Evolutionary conservation across 1,140 invertebrate species (phyloP).

Genomic region (Drosophila ficusphila): DNA sequence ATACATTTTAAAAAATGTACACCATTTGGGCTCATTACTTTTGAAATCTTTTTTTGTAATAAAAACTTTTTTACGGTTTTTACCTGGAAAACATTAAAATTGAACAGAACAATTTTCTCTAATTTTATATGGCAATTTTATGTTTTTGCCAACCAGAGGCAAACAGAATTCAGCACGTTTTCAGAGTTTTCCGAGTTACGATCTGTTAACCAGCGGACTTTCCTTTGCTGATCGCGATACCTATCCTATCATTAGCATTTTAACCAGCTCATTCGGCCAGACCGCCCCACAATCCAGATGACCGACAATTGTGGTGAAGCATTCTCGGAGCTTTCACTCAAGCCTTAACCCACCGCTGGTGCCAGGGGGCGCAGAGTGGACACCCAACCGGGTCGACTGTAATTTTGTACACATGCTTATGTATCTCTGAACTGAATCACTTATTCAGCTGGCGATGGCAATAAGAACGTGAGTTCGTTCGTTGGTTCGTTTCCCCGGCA

Average conservation of each 20-base stretch:
- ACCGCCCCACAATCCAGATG: conserved; percentile 26
- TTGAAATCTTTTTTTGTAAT: background rate
- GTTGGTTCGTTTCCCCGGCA: conserved; percentile 25
- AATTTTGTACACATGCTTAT: conserved; percentile 12
- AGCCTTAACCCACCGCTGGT: background rate
- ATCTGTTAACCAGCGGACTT: conserved; percentile 32
- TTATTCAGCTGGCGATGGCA: conserved; percentile 9
- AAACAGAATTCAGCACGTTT: conserved; percentile 3
- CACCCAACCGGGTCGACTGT: conserved; percentile 16
- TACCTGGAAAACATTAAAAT: background rate
- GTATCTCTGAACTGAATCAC: conserved; percentile 31
- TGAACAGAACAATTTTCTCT: conserved; percentile 7
- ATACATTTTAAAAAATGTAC: too few species aligned
- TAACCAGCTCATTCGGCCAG: conserved; percentile 29
- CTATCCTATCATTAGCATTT: conserved; percentile 45
- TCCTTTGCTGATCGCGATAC: background rate
- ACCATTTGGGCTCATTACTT: too few species aligned
- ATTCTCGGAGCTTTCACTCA: conserved; percentile 35
- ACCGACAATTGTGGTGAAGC: conserved; percentile 27
- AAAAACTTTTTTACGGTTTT: background rate
- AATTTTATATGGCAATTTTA: conserved; percentile 7
- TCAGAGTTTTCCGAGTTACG: conserved; percentile 13
- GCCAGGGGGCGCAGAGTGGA: conserved; percentile 1
- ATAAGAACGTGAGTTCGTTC: conserved; percentile 20
- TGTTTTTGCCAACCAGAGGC: background rate